These are phyloP conservation scores for Calonectris borealis DNA, from an alignment of 2,113 vertebrate genomes.

Conservation along the genomic window DNA sequence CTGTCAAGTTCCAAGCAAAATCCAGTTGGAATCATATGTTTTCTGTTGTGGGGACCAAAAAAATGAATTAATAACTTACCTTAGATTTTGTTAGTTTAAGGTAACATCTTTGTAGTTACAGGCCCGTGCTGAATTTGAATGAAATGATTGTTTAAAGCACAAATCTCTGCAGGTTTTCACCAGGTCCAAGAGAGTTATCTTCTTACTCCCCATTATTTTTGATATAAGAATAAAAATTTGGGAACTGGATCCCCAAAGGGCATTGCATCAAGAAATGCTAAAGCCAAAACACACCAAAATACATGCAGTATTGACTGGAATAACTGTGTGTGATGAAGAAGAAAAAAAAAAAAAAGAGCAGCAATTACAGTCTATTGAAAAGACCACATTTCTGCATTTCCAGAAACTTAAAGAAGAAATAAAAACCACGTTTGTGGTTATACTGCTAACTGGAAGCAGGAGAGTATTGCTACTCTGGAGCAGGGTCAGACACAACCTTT, in stretches of 20 bases:
- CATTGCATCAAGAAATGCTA: not conserved
- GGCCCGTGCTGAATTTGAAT: not conserved
- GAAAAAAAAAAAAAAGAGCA: not conserved
- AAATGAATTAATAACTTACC: not conserved
- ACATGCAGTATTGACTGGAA: not conserved
- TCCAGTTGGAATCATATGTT: not conserved
- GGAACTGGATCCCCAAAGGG: not conserved
- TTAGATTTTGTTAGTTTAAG: not conserved
- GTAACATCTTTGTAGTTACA: not conserved
- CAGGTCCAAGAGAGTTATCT: not conserved
- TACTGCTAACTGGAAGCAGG: constrained; percentile 54
- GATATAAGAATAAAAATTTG: not conserved
- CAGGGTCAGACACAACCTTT: constrained; percentile 44
- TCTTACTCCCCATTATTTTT: not conserved
- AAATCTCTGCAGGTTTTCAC: not conserved
- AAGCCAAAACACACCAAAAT: not conserved
- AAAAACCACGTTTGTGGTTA: constrained; percentile 14
- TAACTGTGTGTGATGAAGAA: not conserved
- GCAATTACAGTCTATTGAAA: constrained; percentile 18
- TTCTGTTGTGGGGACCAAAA: not conserved
- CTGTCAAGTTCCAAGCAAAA: not conserved
- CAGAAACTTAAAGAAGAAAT: constrained; percentile 45
- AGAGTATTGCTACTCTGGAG: constrained; percentile 14
- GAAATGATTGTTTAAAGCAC: not conserved
- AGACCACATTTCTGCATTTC: constrained; percentile 43